Base-by-base conservation (phyloP, 2,797 vertebrate species). In the Falco concolor region DNA sequence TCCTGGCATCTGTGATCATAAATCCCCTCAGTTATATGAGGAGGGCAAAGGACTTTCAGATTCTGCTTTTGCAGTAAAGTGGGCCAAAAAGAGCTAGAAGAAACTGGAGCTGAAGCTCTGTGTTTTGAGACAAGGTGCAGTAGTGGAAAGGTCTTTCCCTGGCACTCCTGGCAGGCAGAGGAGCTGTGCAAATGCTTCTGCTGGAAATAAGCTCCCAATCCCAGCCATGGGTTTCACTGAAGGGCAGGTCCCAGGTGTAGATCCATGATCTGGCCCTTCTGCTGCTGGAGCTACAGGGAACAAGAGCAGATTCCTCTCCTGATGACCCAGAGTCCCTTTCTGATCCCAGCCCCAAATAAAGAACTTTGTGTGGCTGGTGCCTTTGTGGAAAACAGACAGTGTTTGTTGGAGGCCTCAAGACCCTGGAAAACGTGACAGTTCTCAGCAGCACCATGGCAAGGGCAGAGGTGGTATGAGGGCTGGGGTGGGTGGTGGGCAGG, bases 401-500 rank as follows among this genome's bases (percentile, higher is more conserved):
- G 63, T 53, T 74, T 47, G 59, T 44, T 8, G 2, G 72, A 53
- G 64, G 67, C 87, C 81, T 53, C 3, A 1, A 5, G 12, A 14
- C 64, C 44, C 5, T 12, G 73, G 87, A 44, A 21, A 65, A 68
- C 10, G 13, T 32, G 72, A 53, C 47, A 21, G 60, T 56, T 38
- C 40, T 68, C 42, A 67, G 67, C 7, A 18, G 34, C 19, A 6
- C 54, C 32, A 6, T 22, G 38, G 74, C 13, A 14, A 74, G 87
- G 87, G 82, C 81, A 90, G 81, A 95, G 84, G 86, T 65, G 94
- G 95, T 91, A 44, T 75, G 84, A 96, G 94, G 91, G 96, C 84
- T 77, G 94, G 97, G 96, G 95, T 1, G 93, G 93, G 95, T 1
- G 69, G 94, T 1, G 96, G 96, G 88, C 86, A 91, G 96, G 92